Percentiles rank a stretch among this genome's conserved stretches.
phyloP scores from a whole-genome alignment of 1,140 invertebrate species.

The Oppia nitens region DNA sequence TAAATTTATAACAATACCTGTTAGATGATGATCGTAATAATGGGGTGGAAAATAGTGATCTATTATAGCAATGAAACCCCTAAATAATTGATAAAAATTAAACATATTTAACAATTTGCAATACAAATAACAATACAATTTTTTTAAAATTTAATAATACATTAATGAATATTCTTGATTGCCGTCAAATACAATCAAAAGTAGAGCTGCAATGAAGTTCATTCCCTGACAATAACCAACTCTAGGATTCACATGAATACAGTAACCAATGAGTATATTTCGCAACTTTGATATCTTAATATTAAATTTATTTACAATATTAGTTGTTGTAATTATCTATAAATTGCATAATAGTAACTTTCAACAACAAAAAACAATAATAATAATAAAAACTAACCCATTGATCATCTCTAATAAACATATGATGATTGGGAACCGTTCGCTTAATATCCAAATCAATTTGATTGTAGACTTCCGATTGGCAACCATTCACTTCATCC shows the following conservation, averaged over 20 bases:
- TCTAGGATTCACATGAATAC: slow-evolving; percentile 11
- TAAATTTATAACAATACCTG: slow-evolving; percentile 1
- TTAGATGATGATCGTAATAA: slow-evolving; percentile 6
- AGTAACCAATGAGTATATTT: slow-evolving; percentile 4
- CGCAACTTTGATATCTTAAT: slow-evolving; percentile 3
- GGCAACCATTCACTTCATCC: neutral
- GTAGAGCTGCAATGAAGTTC: slow-evolving; percentile 11
- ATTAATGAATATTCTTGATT: slow-evolving; percentile 7
- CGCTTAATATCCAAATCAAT: slow-evolving; percentile 9
- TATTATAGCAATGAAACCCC: slow-evolving; percentile 7
- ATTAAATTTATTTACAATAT: neutral
- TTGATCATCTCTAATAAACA: neutral
- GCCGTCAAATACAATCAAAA: slow-evolving; percentile 2
- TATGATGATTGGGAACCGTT: slow-evolving; percentile 5
- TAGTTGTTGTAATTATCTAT: neutral
- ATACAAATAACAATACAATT: neutral
- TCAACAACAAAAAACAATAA: neutral
- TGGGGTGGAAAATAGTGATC: slow-evolving; percentile 8
- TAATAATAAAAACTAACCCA: neutral
- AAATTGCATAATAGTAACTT: neutral
- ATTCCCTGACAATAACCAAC: slow-evolving; percentile 14
- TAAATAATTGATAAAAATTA: neutral
- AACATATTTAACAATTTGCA: neutral
- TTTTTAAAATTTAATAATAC: neutral
- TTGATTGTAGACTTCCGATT: neutral